Conservation (phyloP, 2,888 invertebrate genomes). For the Trichacis sp. region DNA sequence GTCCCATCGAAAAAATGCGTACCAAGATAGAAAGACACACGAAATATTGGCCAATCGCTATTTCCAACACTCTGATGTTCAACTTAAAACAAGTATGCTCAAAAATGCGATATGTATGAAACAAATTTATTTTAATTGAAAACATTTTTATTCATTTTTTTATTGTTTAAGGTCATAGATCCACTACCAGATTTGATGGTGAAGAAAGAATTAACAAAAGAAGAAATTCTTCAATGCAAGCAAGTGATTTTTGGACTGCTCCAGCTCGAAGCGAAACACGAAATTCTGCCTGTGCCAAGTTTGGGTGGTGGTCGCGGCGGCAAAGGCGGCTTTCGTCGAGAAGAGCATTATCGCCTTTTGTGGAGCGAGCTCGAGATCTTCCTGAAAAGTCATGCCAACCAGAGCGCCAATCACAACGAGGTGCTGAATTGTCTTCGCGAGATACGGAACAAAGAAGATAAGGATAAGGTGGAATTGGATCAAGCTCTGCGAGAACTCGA, state of each 20-base stretch:
- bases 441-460: conserved; percentile 72
- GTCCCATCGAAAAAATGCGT: conserved; percentile 76
- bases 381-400: conserved; percentile 75
- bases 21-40: conserved; percentile 82
- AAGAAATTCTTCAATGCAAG: conserved; percentile 88
- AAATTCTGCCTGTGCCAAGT: conserved; percentile 80
- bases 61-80: conserved; percentile 89
- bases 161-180: conserved; percentile 77
- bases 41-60: conserved; percentile 89
- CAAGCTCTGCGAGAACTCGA: conserved; percentile 74
- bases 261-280: conserved; percentile 85
- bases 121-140: background rate
- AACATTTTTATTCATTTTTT: background rate
- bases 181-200: conserved; percentile 84
- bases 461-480: conserved; percentile 75
- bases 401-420: conserved; percentile 81
- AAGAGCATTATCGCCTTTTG: conserved; percentile 91
- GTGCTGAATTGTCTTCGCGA: conserved; percentile 86
- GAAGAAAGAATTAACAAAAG: conserved; percentile 86
- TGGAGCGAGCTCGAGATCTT: conserved; percentile 91
- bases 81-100: conserved; percentile 79
- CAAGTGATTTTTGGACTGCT: conserved; percentile 86
- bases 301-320: conserved; percentile 75
- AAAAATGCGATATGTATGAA: too few species aligned
- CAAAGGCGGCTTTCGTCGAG: conserved; percentile 71